phyloP scores from a whole-genome alignment of 2,888 invertebrate genomes.

The Baronia brevicornis region DNA sequence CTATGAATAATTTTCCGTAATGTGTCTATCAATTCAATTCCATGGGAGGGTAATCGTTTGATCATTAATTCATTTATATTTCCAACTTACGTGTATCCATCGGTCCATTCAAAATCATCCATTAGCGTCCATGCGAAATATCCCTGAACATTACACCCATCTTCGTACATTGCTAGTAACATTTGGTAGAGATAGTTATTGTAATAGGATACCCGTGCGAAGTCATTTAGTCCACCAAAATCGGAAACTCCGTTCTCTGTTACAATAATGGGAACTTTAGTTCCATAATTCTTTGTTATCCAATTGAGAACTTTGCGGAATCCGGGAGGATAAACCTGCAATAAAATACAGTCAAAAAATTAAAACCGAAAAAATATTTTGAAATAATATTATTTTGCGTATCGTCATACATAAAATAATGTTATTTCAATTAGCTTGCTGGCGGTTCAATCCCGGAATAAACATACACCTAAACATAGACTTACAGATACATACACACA shows the following conservation, averaged over 20 bases:
- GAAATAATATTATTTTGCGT: too few relatives aligned
- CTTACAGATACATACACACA: too few relatives aligned
- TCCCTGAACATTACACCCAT: constrained; percentile 60
- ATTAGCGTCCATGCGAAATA: constrained; percentile 78
- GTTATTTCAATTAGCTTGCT: too few relatives aligned
- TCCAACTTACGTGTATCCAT: constrained; percentile 56
- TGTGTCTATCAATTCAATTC: too few relatives aligned
- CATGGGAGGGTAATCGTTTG: too few relatives aligned
- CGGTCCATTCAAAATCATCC: constrained; percentile 78
- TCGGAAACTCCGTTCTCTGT: constrained; percentile 78
- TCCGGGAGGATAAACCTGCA: constrained; percentile 77
- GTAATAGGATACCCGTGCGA: constrained; percentile 70
- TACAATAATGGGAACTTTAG: constrained; percentile 69
- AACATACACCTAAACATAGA: too few relatives aligned
- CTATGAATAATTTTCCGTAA: too few relatives aligned
- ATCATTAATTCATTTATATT: too few relatives aligned
- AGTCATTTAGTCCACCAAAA: constrained; percentile 45
- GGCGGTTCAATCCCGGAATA: too few relatives aligned
- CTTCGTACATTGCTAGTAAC: constrained; percentile 49
- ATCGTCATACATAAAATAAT: too few relatives aligned
- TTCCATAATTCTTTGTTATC: constrained; percentile 76
- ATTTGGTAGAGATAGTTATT: constrained; percentile 62
- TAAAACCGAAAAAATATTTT: constrained; percentile 17
- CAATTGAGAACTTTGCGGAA: constrained; percentile 78
- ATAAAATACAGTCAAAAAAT: constrained; percentile 7